These are phyloP conservation scores for Alcedo atthis DNA, from an alignment of 2,797 vertebrate genomes.

Conservation along the genomic window DNA sequence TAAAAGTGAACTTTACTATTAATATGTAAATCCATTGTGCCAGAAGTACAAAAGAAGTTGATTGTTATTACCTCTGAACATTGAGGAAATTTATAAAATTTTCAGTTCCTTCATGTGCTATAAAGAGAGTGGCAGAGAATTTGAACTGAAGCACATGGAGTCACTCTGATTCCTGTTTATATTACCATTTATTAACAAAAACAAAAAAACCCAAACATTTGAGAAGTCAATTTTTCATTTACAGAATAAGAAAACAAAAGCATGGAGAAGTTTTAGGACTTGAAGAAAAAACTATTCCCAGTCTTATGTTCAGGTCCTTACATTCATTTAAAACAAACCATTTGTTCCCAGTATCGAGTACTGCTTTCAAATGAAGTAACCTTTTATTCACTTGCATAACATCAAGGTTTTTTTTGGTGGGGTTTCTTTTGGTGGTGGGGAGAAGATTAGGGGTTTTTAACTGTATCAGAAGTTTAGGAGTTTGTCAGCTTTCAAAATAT, in stretches of 20 bases:
- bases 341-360: not conserved
- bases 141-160: not conserved
- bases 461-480: not conserved
- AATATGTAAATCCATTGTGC: not conserved
- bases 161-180: not conserved
- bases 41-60: not conserved
- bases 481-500: not conserved
- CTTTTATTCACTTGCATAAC: not conserved
- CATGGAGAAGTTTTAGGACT: not conserved
- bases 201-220: not conserved
- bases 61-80: not conserved
- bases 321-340: not conserved
- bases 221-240: not conserved
- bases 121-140: not conserved
- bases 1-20: not conserved
- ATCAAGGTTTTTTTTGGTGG: not conserved
- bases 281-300: not conserved
- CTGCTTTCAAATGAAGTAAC: not conserved
- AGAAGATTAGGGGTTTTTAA: not conserved
- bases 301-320: not conserved
- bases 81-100: not conserved
- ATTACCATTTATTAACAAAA: not conserved
- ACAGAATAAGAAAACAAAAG: not conserved
- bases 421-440: not conserved
- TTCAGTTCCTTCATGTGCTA: not conserved